Base-by-base conservation (phyloP, 2,797 vertebrate genomes). In the Hapalemur alaotrensis region DNA sequence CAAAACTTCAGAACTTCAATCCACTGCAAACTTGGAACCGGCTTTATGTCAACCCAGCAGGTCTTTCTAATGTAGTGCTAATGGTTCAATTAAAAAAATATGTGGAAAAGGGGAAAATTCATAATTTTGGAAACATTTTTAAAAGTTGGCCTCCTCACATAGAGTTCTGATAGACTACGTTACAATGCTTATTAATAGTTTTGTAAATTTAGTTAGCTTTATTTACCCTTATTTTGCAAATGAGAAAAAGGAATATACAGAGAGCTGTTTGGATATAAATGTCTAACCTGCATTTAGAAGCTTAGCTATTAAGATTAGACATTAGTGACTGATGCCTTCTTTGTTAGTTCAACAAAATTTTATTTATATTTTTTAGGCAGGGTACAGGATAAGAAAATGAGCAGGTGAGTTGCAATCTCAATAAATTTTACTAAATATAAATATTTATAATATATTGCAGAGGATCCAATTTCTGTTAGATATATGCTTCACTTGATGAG, bases 1-100 rank as follows among this genome's bases (percentile, higher is more conserved):
- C 48, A 96, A 95, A 98, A 94, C 84, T 97, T 94, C 28, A n/a
- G 30, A 94, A 95, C 25, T 86, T 94, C 4, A 8, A 8, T 41
- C 92, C 28, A 72, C 75, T 76, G 75, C 32, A 76, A 67, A 94
- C 89, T 93, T 76, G 95, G 95, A 96, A 93, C 73, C 92, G 69
- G n/a, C 88, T 2, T 0, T 30, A 91, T 96, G 93, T 96, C 95
- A 98, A 65, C 52, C 65, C 92, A 76, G 52, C 76, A 35, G 90
- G 70, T 5, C 88, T 89, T 91, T 91, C 54, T 43, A 84, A 78
- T 95, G 88, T 43, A 69, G 41, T 15, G 25, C 85, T 90, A 25
- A 54, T 81, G 78, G 23, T 69, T 90, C 92, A 30, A 17, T 95
- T 96, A 92, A 92, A 96, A 97, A 65, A 57, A 43, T 61, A 30